Evolutionary conservation across 2,113 vertebrate species (phyloP).

Genomic region (Paratilapia polleni): DNA sequence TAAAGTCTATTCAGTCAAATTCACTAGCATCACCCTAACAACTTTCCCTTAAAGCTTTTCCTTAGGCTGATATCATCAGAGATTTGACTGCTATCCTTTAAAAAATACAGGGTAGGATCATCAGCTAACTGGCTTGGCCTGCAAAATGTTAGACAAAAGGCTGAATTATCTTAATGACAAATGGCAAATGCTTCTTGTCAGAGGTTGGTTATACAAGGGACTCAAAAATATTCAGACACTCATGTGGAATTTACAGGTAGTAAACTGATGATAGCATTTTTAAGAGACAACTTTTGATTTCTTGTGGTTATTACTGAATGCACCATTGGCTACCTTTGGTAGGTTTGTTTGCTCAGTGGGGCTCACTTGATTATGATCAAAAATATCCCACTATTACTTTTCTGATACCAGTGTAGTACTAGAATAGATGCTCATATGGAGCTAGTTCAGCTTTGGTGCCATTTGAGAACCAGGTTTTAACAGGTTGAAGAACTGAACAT

Average conservation of each 20-base stretch:
- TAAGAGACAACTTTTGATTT: no score
- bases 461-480: neutral
- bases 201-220: accelerated
- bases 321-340: neutral
- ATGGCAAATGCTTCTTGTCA: neutral
- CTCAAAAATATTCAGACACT: neutral
- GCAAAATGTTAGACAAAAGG: accelerated
- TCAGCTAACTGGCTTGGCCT: neutral
- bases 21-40: neutral
- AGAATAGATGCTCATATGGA: no score
- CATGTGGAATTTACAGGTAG: neutral
- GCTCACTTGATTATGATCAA: neutral
- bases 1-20: neutral
- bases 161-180: no score
- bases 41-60: neutral
- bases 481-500: neutral
- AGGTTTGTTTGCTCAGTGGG: neutral
- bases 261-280: neutral
- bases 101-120: neutral
- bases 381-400: neutral
- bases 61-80: neutral
- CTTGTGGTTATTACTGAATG: neutral
- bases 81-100: neutral
- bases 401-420: no score
- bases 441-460: neutral